A percentile compares a stretch with the other conserved stretches of the same genome.
phyloP scores from a whole-genome alignment of 2,113 vertebrate genomes.

The Australoheros scitulus region DNA sequence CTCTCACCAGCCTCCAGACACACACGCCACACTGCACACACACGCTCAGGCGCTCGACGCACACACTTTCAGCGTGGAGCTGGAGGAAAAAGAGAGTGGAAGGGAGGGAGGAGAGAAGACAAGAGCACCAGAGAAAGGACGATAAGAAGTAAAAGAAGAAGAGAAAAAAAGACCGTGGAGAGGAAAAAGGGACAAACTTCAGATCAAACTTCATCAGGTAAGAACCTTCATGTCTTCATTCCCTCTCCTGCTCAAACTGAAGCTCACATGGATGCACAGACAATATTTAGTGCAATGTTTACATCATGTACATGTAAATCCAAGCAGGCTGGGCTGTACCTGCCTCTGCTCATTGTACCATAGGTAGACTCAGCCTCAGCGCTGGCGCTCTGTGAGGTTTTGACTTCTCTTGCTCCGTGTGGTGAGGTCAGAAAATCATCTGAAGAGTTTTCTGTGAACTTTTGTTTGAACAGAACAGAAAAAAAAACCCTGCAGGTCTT shows the following conservation, averaged over 20 bases:
- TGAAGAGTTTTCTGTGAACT: not conserved
- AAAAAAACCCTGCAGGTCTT: not conserved
- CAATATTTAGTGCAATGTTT: not conserved
- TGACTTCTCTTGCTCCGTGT: no score
- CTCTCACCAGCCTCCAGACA: not conserved
- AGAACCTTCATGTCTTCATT: not conserved
- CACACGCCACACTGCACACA: not conserved
- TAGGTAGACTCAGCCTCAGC: not conserved
- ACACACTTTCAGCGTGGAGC: conserved; percentile 37
- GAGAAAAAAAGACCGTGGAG: not conserved
- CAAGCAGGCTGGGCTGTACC: not conserved
- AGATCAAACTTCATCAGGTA: conserved; percentile 48
- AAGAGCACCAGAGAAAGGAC: not conserved
- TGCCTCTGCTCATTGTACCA: not conserved
- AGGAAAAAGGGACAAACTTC: not conserved
- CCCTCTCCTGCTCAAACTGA: not conserved
- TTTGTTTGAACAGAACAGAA: not conserved
- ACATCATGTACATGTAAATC: not conserved
- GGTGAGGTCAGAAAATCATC: no score
- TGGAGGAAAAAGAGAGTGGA: conserved; percentile 4
- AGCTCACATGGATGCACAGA: not conserved
- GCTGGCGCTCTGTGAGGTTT: no score
- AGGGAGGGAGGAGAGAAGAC: not conserved
- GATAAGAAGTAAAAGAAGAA: conserved; percentile 15
- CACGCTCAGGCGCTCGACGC: conserved; percentile 23